A percentile compares a stretch with the other conserved stretches of the same genome.
Evolutionary conservation across 2,888 invertebrate genomes (phyloP).

Genomic region (Cosmorhoe ocellata): DNA sequence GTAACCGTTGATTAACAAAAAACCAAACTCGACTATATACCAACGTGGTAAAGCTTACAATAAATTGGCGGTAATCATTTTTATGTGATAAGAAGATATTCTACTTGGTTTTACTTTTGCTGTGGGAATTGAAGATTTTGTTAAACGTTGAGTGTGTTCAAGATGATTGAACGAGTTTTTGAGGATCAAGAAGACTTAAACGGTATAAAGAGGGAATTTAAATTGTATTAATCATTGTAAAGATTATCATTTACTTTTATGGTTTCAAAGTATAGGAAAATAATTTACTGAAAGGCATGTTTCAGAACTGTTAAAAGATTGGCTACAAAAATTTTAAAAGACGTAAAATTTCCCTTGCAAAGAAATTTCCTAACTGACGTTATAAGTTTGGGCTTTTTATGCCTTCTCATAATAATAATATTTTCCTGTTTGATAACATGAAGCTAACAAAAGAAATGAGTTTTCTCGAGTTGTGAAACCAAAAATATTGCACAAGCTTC

Average conservation of each 20-base stretch:
- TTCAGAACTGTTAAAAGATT: not conserved
- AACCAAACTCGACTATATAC: slow-evolving; percentile 15
- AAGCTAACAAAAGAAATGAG: slow-evolving; percentile 24
- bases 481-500: slow-evolving; percentile 19
- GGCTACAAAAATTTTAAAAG: slow-evolving; percentile 1
- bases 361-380: slow-evolving; percentile 24
- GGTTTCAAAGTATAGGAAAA: too few species aligned
- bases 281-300: not conserved
- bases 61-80: slow-evolving; percentile 2
- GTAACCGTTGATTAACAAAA: slow-evolving; percentile 38
- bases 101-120: slow-evolving; percentile 70
- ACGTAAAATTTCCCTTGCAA: slow-evolving; percentile 8
- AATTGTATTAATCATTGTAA: slow-evolving; percentile 7
- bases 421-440: slow-evolving; percentile 23
- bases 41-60: slow-evolving; percentile 4
- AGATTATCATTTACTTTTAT: not conserved
- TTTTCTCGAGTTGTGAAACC: slow-evolving; percentile 20
- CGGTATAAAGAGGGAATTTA: slow-evolving; percentile 12
- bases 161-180: slow-evolving; percentile 54
- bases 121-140: slow-evolving; percentile 69
- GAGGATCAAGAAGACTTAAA: slow-evolving; percentile 18
- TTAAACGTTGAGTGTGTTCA: slow-evolving; percentile 65
- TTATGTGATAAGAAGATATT: slow-evolving; percentile 51
- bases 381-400: slow-evolving; percentile 31
- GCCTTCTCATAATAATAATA: slow-evolving; percentile 27